Base-by-base conservation (phyloP, 2,888 invertebrate species). In the Lepidochrysops patricia region DNA sequence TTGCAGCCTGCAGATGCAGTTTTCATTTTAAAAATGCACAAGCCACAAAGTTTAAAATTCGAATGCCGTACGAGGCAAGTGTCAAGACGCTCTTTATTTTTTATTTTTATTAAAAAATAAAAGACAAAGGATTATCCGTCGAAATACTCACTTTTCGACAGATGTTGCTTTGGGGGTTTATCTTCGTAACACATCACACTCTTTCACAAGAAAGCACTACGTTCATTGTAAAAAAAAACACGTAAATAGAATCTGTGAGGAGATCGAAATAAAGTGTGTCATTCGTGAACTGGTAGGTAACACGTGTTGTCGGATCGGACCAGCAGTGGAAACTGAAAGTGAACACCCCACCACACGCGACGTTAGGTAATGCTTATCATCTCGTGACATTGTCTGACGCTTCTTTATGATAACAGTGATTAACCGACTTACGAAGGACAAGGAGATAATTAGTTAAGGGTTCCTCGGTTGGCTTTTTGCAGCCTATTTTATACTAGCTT, bases 311-410 rank as follows among this genome's bases (percentile, higher is more conserved):
- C 82, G 67, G 66, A 64, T 68, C 78, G 72, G 75, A 71, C 69
- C 71, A 72, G 72, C 73, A 68, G 70, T 70, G 70, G 84, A 87
- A 87, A 88, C 88, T 88, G 87, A 88, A 86, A 88, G 88, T 86
- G 77, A 34, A 49, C 65, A 70, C 74, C 75, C 76, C 75, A 72
- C 76, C 73, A 68, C 70, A 72, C 66, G 70, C 70, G 67, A 67
- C 66, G 68, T 82, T 81, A 79, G 73, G 76, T 78, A 80, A 82
- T 71, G 67, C 76, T 79, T 78, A 75, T 70, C 76, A 76, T 77
- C 76, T 76, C 75, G 75, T 72, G 72, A 72, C 74, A 75, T 32
- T 26, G 35, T 43, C 43, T 57, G 37, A 27, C 15, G 43, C 43
- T 43, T 57, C 57, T 43, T 37, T 23, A 23, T 43, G 43, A 43